Evolutionary conservation across 2,888 invertebrate species (phyloP).

Genomic region (Cephalotes varians): DNA sequence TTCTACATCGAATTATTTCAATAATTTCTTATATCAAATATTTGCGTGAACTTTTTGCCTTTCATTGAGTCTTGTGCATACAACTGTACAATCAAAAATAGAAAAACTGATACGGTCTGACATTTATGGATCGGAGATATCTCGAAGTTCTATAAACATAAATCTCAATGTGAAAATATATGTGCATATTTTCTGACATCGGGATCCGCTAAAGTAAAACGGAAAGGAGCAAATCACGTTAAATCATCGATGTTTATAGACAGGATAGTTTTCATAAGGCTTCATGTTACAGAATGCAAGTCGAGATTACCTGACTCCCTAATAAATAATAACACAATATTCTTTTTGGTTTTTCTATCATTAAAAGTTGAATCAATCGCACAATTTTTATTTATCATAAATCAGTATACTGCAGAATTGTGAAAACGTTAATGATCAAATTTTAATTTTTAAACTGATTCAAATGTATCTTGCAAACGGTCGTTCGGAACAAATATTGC

Average conservation of each 20-base stretch:
- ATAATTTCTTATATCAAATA: neutral
- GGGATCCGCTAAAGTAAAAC: conserved; percentile 29
- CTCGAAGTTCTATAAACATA: conserved; percentile 43
- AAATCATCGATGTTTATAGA: conserved; percentile 65
- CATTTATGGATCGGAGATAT: conserved; percentile 21
- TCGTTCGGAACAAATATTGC: neutral
- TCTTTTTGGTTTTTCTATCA: neutral
- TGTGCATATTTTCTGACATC: conserved; percentile 37
- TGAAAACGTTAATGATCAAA: neutral
- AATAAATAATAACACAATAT: neutral
- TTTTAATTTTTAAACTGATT: neutral
- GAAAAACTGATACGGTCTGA: conserved; percentile 13
- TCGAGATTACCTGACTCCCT: conserved; percentile 15
- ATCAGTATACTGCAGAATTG: neutral
- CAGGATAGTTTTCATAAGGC: conserved; percentile 58
- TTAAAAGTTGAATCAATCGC: neutral
- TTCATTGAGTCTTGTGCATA: neutral
- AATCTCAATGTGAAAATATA: conserved; percentile 40
- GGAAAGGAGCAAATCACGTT: conserved; percentile 31
- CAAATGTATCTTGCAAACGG: neutral
- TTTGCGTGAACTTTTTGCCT: neutral
- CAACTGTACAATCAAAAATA: neutral
- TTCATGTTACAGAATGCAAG: neutral
- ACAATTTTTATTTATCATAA: neutral
- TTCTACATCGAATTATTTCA: neutral